These are phyloP conservation scores for Hemiscyllium ocellatum DNA, from an alignment of 2,113 vertebrate species.

Conservation along the genomic window DNA sequence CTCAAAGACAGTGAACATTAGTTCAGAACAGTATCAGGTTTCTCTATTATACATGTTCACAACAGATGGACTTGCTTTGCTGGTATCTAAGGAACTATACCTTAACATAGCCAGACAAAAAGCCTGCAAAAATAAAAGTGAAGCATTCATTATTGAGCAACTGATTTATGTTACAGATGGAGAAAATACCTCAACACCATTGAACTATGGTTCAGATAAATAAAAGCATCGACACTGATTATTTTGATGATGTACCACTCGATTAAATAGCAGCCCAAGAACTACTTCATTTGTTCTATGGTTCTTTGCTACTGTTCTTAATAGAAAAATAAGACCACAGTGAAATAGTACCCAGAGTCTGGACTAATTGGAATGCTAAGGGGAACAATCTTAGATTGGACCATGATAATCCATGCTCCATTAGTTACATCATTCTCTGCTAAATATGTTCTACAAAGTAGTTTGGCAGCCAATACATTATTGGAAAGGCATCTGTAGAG, in stretches of 20 bases:
- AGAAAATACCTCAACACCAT: neutral
- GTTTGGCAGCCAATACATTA: neutral
- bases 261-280: neutral
- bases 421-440: neutral
- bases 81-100: neutral
- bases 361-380: neutral
- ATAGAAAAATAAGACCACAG: neutral
- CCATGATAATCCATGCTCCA: neutral
- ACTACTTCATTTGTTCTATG: neutral
- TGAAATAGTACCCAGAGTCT: neutral
- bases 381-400: neutral
- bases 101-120: neutral
- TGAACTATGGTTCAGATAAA: neutral
- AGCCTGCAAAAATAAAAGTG: neutral
- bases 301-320: constrained; percentile 19
- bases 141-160: neutral
- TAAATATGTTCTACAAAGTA: neutral
- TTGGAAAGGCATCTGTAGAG: neutral
- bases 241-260: constrained; percentile 12
- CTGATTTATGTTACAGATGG: neutral
- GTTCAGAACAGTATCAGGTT: neutral
- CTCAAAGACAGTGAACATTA: neutral
- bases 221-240: neutral
- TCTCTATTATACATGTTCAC: neutral
- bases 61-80: neutral